phyloP scores from a whole-genome alignment of 2,888 invertebrate species.

The Anarsia innoxiella region DNA sequence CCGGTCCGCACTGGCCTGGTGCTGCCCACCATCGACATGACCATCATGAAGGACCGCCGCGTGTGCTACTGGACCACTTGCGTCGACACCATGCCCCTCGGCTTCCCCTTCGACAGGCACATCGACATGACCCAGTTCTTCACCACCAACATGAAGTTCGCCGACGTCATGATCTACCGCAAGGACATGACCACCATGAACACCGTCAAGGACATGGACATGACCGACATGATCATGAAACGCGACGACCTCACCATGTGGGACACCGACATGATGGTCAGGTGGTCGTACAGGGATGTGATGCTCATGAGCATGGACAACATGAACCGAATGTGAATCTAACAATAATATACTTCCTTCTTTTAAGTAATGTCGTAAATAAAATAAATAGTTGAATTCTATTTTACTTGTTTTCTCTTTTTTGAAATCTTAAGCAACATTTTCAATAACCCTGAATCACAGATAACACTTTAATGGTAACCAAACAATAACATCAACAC shows the following conservation, averaged over 20 bases:
- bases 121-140: conserved; percentile 75
- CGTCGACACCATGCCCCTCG: conserved; percentile 79
- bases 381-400: too few relatives aligned
- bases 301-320: conserved; percentile 55
- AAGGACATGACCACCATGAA: conserved; percentile 60
- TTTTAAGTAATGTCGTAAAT: too few relatives aligned
- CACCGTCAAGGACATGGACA: conserved; percentile 48
- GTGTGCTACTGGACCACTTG: conserved; percentile 71
- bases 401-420: too few relatives aligned
- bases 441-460: too few relatives aligned
- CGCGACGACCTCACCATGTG: conserved; percentile 58
- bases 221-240: conserved; percentile 56
- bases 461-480: too few relatives aligned
- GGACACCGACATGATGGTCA: conserved; percentile 53
- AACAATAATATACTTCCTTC: too few relatives aligned
- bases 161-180: conserved; percentile 78
- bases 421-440: too few relatives aligned
- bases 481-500: too few relatives aligned
- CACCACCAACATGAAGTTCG: conserved; percentile 79
- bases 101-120: conserved; percentile 84
- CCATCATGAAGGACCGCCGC: conserved; percentile 65
- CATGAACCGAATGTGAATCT: conserved; percentile 46
- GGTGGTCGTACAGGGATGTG: conserved; percentile 54
- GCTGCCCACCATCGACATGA: conserved; percentile 57
- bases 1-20: conserved; percentile 68